Percentiles rank a stretch among this genome's conserved stretches.
Evolutionary conservation across 2,113 vertebrate genomes (phyloP).

Genomic region (Scatophagus argus): DNA sequence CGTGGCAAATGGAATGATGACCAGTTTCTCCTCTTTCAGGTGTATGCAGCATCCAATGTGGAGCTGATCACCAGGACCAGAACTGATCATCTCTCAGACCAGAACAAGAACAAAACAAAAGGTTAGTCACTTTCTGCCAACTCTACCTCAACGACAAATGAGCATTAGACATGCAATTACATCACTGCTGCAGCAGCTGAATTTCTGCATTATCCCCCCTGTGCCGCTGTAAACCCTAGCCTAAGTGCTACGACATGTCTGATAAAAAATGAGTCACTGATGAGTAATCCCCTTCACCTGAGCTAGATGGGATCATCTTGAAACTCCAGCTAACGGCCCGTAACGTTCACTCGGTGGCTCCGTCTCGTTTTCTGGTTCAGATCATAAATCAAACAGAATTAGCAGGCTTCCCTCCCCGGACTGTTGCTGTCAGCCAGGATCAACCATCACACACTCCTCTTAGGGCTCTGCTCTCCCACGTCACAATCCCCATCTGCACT

Average conservation of each 20-base stretch:
- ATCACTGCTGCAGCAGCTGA: slow-evolving; percentile 3
- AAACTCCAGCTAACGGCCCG: slow-evolving; percentile 21
- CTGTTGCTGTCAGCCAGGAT: slow-evolving; percentile 52
- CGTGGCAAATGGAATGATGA: background rate
- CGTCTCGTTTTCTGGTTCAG: slow-evolving; percentile 56
- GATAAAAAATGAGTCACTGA: slow-evolving; percentile 18
- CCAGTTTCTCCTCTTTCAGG: slow-evolving; percentile 78
- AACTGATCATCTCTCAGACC: slow-evolving; percentile 95
- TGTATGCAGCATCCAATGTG: slow-evolving; percentile 96
- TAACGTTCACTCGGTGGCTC: slow-evolving; percentile 24
- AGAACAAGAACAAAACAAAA: slow-evolving; percentile 97
- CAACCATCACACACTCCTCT: slow-evolving; percentile 40
- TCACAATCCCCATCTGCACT: slow-evolving; percentile 43
- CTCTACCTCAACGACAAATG: background rate
- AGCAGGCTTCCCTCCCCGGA: slow-evolving; percentile 35
- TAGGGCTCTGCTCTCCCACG: slow-evolving; percentile 30
- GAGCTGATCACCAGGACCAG: slow-evolving; percentile 97
- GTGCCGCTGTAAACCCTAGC: background rate
- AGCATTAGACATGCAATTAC: background rate
- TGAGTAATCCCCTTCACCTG: slow-evolving; percentile 51
- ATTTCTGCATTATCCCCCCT: slow-evolving; percentile 15
- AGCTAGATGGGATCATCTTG: slow-evolving; percentile 33
- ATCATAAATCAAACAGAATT: slow-evolving; percentile 68
- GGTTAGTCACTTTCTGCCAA: slow-evolving; percentile 75
- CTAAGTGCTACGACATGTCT: background rate